Evolutionary conservation across 2,113 vertebrate genomes (phyloP).

Genomic region (Cephalopholis sonnerati): DNA sequence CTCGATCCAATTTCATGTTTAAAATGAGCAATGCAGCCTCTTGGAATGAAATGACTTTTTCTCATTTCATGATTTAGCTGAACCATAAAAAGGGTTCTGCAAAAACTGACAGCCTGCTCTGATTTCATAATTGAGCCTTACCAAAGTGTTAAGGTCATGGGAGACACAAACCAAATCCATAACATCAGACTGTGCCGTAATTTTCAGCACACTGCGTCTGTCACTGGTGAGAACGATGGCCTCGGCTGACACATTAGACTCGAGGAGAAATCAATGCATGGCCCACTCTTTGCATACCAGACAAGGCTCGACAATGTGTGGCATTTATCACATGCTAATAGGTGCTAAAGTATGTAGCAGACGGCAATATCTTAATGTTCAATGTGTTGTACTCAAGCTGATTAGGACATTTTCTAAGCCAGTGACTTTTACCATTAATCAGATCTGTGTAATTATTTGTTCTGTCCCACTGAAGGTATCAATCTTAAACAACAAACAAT

Average conservation of each 20-base stretch:
- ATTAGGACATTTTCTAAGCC: neutral
- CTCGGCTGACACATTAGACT: constrained; percentile 24
- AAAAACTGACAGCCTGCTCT: neutral
- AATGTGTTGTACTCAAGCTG: neutral
- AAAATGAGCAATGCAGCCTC: constrained; percentile 30
- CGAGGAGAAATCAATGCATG: constrained; percentile 24
- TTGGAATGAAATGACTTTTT: constrained; percentile 18
- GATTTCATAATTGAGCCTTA: constrained; percentile 19
- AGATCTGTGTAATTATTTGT: neutral
- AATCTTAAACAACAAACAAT: neutral
- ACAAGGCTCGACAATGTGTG: neutral
- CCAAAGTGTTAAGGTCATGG: constrained; percentile 11
- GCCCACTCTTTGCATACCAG: constrained; percentile 19
- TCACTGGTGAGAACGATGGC: constrained; percentile 15
- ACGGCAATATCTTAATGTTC: neutral
- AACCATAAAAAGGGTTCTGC: constrained; percentile 27
- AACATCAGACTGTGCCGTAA: neutral
- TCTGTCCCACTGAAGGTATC: too few relatives aligned
- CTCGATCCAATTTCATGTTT: constrained; percentile 54
- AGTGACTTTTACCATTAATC: neutral
- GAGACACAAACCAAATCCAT: neutral
- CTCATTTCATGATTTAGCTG: constrained; percentile 37
- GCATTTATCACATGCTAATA: constrained; percentile 33
- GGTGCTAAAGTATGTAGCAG: neutral
- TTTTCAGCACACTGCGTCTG: constrained; percentile 13